Percentiles rank a stretch among this genome's conserved stretches.
These are phyloP conservation scores for Marasmarcha lunaedactyla DNA, from an alignment of 2,888 invertebrate species.

Conservation along the genomic window DNA sequence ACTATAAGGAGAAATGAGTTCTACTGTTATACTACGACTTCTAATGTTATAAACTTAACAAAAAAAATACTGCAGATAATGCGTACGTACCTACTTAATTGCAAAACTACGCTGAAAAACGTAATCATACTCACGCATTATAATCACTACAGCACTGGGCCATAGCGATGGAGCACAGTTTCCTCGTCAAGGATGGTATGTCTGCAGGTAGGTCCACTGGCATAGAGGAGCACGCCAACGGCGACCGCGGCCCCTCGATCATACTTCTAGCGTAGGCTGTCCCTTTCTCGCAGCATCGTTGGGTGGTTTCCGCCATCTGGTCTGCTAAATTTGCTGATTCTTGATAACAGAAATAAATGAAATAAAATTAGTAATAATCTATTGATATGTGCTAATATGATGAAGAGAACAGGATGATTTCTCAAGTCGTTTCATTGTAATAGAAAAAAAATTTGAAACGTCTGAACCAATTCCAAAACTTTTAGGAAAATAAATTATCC, in stretches of 20 bases:
- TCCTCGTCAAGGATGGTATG: constrained; percentile 25
- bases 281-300: constrained; percentile 48
- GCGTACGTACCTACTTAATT: no score
- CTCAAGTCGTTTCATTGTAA: not conserved
- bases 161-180: constrained; percentile 41
- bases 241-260: constrained; percentile 23
- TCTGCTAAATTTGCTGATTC: constrained; percentile 34
- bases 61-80: no score
- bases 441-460: no score
- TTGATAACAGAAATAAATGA: constrained; percentile 5
- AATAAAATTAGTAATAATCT: not conserved
- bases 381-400: not conserved
- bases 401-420: not conserved
- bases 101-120: no score
- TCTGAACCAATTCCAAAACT: no score
- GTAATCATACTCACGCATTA: constrained; percentile 46
- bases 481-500: no score
- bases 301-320: constrained; percentile 38
- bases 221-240: constrained; percentile 31
- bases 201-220: constrained; percentile 24
- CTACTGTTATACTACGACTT: no score
- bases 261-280: constrained; percentile 30
- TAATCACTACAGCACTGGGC: constrained; percentile 51
- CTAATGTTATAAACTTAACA: no score
- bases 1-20: no score